Conservation (phyloP, 2,888 invertebrate species). For the Myopa tessellatipennis region DNA sequence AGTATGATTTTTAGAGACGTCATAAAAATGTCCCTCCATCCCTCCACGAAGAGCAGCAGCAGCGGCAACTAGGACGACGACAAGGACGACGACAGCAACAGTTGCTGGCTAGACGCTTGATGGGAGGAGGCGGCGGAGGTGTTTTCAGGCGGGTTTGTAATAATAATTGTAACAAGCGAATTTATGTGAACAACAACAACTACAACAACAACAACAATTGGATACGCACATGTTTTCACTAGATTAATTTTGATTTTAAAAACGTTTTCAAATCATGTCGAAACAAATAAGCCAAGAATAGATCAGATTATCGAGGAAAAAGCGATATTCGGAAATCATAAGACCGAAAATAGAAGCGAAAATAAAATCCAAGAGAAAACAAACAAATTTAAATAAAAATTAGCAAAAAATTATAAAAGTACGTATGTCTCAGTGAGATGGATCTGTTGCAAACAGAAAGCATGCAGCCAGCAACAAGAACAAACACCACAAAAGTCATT, state of each 20-base stretch:
- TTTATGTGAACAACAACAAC: constrained; percentile 15
- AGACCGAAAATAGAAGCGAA: no score
- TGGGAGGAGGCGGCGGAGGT: constrained; percentile 47
- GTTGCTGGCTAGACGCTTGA: constrained; percentile 25
- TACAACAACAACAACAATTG: neutral
- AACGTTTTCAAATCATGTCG: neutral
- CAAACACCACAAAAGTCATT: constrained; percentile 1
- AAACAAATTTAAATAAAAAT: neutral
- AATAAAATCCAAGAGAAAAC: no score
- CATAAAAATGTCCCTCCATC: constrained; percentile 66
- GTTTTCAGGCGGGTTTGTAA: constrained; percentile 58
- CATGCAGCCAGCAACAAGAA: neutral
- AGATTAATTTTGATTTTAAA: neutral
- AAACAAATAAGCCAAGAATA: neutral
- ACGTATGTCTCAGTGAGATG: constrained; percentile 39
- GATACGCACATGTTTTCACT: neutral
- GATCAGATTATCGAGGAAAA: neutral
- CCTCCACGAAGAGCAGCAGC: constrained; percentile 47
- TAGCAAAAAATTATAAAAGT: neutral
- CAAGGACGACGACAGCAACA: constrained; percentile 38
- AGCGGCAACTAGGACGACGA: constrained; percentile 47
- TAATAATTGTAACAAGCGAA: constrained; percentile 50
- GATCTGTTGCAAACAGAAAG: neutral
- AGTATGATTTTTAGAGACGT: constrained; percentile 70
- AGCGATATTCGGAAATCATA: neutral